These are phyloP conservation scores for Drosophila meridiana DNA, from an alignment of 2,888 invertebrate species.

Conservation along the genomic window DNA sequence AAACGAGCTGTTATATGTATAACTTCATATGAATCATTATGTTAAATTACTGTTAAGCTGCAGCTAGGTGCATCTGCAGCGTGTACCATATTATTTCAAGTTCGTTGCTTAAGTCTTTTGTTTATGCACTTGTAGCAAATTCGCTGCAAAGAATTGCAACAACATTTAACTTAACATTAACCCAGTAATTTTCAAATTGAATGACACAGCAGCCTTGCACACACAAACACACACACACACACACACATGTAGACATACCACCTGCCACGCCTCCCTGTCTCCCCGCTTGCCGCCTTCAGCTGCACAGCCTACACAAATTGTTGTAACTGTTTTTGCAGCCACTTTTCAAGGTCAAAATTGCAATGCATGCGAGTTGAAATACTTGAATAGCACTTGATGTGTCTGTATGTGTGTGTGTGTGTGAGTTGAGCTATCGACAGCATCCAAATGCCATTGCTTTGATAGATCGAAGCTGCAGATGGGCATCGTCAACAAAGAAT, in stretches of 20 bases:
- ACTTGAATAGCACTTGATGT: slow-evolving; percentile 36
- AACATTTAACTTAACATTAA: slow-evolving; percentile 62
- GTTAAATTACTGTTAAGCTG: background rate
- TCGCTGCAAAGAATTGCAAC: slow-evolving; percentile 15
- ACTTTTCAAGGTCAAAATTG: slow-evolving; percentile 70
- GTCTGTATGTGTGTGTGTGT: slow-evolving; percentile 3
- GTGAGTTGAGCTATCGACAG: slow-evolving; percentile 51
- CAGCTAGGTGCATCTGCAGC: background rate
- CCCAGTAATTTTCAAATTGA: slow-evolving; percentile 61
- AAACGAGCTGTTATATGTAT: background rate
- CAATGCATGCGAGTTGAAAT: slow-evolving; percentile 47
- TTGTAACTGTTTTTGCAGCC: slow-evolving; percentile 45
- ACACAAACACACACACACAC: slow-evolving; percentile 12
- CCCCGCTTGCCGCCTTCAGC: background rate
- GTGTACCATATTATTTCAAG: slow-evolving; percentile 30
- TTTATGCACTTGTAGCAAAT: slow-evolving; percentile 12
- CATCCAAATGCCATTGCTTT: slow-evolving; percentile 53
- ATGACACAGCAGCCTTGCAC: slow-evolving; percentile 66
- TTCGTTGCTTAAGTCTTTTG: slow-evolving; percentile 59
- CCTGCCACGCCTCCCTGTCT: background rate
- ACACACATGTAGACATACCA: background rate
- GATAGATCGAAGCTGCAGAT: slow-evolving; percentile 55
- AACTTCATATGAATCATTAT: background rate
- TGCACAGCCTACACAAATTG: slow-evolving; percentile 46
- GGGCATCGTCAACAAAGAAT: slow-evolving; percentile 36